A percentile compares a stretch with the other conserved stretches of the same genome.
Evolutionary conservation across 2,888 invertebrate genomes (phyloP).

Genomic region (Limnephilus rhombicus): DNA sequence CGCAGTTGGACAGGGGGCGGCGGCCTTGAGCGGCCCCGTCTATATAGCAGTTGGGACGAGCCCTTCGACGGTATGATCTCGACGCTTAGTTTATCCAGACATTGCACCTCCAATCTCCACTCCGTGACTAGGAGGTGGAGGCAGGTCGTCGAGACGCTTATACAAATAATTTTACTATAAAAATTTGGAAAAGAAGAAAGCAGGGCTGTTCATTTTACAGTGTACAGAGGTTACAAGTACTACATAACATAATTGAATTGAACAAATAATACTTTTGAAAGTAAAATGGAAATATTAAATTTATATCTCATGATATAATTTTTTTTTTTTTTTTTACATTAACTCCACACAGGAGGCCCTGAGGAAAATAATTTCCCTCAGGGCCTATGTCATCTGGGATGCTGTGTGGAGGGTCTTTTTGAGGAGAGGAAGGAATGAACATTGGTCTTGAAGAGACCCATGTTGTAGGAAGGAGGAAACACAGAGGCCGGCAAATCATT

Average conservation of each 20-base stretch:
- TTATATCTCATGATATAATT: too few relatives aligned
- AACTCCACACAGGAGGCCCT: too few relatives aligned
- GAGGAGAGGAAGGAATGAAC: too few relatives aligned
- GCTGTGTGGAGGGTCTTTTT: too few relatives aligned
- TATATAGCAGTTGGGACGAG: background rate
- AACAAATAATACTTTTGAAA: too few relatives aligned
- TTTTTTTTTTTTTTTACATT: too few relatives aligned
- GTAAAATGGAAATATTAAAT: too few relatives aligned
- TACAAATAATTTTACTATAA: background rate
- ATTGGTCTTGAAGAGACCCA: too few relatives aligned
- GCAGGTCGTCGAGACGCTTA: background rate
- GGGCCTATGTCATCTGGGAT: too few relatives aligned
- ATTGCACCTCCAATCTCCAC: background rate
- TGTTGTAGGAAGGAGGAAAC: too few relatives aligned
- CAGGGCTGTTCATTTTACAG: background rate
- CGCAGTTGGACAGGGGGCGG: conserved; percentile 13
- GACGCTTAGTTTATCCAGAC: background rate
- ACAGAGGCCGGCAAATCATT: too few relatives aligned
- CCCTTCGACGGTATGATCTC: background rate
- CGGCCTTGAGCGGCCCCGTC: conserved; percentile 50
- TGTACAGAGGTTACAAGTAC: background rate
- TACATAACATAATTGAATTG: background rate
- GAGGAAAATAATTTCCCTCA: too few relatives aligned
- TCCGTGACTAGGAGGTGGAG: background rate
- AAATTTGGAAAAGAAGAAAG: background rate